A percentile compares a stretch with the other conserved stretches of the same genome.
Evolutionary conservation across 2,113 vertebrate species (phyloP).

Genomic region (Nansenia antarctica): DNA sequence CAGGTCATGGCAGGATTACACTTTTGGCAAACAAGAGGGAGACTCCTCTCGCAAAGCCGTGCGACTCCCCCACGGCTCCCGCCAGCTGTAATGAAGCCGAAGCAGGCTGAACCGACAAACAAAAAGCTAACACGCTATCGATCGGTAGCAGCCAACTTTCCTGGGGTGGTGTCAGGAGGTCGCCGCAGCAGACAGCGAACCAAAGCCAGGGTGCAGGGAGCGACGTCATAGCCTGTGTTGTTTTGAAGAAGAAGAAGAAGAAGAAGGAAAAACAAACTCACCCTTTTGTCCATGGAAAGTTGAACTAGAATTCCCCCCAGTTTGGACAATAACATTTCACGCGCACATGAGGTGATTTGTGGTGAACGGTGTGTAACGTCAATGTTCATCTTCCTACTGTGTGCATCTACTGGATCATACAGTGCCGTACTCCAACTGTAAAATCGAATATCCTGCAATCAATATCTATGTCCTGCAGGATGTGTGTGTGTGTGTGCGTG

Average conservation of each 20-base stretch:
- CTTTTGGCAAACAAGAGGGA: slow-evolving; percentile 82
- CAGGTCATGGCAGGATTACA: slow-evolving; percentile 77
- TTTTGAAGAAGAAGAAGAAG: slow-evolving; percentile 52
- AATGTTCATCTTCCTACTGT: neutral
- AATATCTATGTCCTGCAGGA: slow-evolving; percentile 66
- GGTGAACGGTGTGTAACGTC: slow-evolving; percentile 14
- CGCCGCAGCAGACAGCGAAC: slow-evolving; percentile 66
- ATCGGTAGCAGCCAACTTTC: slow-evolving; percentile 74
- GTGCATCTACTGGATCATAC: no score
- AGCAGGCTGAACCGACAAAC: slow-evolving; percentile 78
- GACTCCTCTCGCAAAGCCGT: slow-evolving; percentile 70
- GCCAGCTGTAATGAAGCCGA: slow-evolving; percentile 78
- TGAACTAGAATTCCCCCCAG: slow-evolving; percentile 55
- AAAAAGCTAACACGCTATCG: slow-evolving; percentile 81
- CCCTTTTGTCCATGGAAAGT: slow-evolving; percentile 16
- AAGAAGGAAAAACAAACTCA: slow-evolving; percentile 34
- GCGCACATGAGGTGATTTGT: slow-evolving; percentile 6
- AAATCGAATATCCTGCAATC: slow-evolving; percentile 63
- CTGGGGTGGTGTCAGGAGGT: slow-evolving; percentile 70
- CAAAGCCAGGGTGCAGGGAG: slow-evolving; percentile 60
- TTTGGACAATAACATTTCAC: slow-evolving; percentile 41
- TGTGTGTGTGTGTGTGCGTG: slow-evolving; percentile 31
- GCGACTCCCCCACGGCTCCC: slow-evolving; percentile 74
- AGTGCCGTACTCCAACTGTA: slow-evolving; percentile 41
- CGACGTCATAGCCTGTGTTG: no score